These are phyloP conservation scores for Craniophora ligustri DNA, from an alignment of 2,888 invertebrate species.

Conservation along the genomic window DNA sequence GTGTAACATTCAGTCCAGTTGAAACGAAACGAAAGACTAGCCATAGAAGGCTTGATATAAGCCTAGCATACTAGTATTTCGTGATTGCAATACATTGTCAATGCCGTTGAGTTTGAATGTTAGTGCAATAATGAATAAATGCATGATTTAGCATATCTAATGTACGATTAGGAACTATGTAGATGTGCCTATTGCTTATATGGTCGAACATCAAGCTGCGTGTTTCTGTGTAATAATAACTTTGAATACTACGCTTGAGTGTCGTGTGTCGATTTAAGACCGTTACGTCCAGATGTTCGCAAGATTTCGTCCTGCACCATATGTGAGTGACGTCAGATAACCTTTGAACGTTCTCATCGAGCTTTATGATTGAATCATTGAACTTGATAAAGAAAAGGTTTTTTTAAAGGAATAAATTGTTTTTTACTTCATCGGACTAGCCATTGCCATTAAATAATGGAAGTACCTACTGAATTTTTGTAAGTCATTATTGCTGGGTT, in stretches of 20 bases:
- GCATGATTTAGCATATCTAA: constrained; percentile 19
- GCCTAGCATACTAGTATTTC: constrained; percentile 14
- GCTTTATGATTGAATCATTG: too few relatives aligned
- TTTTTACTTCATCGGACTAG: too few relatives aligned
- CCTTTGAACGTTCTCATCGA: too few relatives aligned
- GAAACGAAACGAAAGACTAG: too few relatives aligned
- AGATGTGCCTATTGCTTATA: constrained; percentile 16
- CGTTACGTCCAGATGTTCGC: background rate
- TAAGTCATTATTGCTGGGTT: too few relatives aligned
- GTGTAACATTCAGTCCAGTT: too few relatives aligned
- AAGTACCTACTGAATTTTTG: too few relatives aligned
- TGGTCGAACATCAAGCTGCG: constrained; percentile 23
- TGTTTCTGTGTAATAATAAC: constrained; percentile 9
- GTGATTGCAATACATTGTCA: constrained; percentile 28
- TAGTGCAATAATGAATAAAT: constrained; percentile 33
- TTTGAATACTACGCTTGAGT: background rate
- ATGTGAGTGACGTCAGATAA: too few relatives aligned
- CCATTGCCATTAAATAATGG: too few relatives aligned
- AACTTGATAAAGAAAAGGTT: too few relatives aligned
- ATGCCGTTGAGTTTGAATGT: constrained; percentile 21
- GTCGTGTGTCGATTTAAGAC: background rate
- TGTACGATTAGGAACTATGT: constrained; percentile 10
- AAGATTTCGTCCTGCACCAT: background rate
- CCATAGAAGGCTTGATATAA: too few relatives aligned
- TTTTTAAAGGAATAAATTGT: too few relatives aligned